Conservation (phyloP, 2,797 vertebrate genomes). For the Limosa lapponica region DNA sequence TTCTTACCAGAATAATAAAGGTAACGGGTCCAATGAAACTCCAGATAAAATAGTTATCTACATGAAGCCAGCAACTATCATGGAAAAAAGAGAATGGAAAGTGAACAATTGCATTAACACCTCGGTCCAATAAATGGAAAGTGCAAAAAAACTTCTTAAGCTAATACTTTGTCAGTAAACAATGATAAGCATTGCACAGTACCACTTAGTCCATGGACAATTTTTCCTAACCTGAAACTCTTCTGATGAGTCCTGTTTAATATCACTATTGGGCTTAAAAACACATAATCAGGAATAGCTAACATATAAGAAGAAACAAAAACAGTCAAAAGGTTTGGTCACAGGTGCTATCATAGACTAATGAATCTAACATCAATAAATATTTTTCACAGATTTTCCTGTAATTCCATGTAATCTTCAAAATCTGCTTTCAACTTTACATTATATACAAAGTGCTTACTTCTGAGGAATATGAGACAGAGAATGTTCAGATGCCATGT, state of each 20-base stretch:
- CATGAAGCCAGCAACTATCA: constrained; percentile 94
- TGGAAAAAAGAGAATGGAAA: constrained; percentile 2
- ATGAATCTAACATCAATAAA: neutral
- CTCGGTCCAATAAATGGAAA: neutral
- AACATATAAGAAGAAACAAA: neutral
- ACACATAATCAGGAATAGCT: neutral
- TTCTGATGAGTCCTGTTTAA: neutral
- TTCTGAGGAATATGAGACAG: neutral
- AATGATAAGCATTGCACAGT: neutral
- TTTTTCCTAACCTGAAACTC: neutral
- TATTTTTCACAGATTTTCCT: constrained; percentile 21
- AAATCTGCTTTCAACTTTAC: constrained; percentile 34
- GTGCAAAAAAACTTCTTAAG: neutral
- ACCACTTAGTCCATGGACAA: neutral
- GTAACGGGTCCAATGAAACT: constrained; percentile 98
- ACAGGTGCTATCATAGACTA: neutral
- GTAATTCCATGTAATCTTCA: neutral
- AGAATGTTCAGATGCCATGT: constrained; percentile 42
- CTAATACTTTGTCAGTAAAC: neutral
- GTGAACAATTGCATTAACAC: neutral
- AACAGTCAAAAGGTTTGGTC: neutral
- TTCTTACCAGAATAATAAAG: constrained; percentile 97
- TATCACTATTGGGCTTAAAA: neutral
- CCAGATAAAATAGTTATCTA: constrained; percentile 99
- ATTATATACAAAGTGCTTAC: neutral